Percentiles rank a stretch among this genome's conserved stretches.
These are phyloP conservation scores for Amphiprion ocellaris DNA, from an alignment of 2,113 vertebrate species.

Conservation along the genomic window DNA sequence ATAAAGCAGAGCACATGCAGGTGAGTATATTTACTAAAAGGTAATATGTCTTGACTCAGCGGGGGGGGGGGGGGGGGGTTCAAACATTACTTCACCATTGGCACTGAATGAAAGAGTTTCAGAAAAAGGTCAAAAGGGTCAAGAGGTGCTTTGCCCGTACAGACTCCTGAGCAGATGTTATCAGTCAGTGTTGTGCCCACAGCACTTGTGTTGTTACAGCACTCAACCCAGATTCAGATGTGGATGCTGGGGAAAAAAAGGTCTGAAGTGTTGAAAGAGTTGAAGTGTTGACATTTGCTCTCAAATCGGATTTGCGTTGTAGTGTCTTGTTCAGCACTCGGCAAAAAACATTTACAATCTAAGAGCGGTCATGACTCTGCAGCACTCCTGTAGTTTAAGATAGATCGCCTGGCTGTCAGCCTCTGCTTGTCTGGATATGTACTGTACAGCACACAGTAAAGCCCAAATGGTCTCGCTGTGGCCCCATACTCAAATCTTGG, in stretches of 20 bases:
- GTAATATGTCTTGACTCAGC: slow-evolving; percentile 21
- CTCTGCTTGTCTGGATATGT: slow-evolving; percentile 15
- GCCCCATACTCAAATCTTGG: slow-evolving; percentile 21
- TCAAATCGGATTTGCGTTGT: slow-evolving; percentile 17
- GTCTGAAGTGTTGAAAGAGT: slow-evolving; percentile 23
- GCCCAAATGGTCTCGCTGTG: neutral
- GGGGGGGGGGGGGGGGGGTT: slow-evolving; percentile 28
- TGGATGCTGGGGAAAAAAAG: slow-evolving; percentile 13
- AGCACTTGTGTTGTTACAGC: slow-evolving; percentile 40
- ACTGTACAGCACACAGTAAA: neutral
- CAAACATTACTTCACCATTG: slow-evolving; percentile 31
- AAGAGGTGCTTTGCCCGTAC: slow-evolving; percentile 55
- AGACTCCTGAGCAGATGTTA: slow-evolving; percentile 64
- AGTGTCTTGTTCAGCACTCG: slow-evolving; percentile 22
- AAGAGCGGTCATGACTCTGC: slow-evolving; percentile 5
- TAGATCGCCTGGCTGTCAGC: neutral
- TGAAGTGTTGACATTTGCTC: slow-evolving; percentile 41
- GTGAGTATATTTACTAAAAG: slow-evolving; percentile 7
- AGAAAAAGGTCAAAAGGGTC: slow-evolving; percentile 60
- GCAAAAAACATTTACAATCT: slow-evolving; percentile 16
- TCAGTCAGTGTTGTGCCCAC: slow-evolving; percentile 51
- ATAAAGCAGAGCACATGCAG: neutral
- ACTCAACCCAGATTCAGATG: slow-evolving; percentile 39
- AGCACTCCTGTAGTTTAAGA: neutral
- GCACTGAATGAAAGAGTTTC: slow-evolving; percentile 48